Percentiles rank a stretch among this genome's conserved stretches.
Evolutionary conservation across 2,888 invertebrate genomes (phyloP).

Genomic region (Ophion ventricosus): DNA sequence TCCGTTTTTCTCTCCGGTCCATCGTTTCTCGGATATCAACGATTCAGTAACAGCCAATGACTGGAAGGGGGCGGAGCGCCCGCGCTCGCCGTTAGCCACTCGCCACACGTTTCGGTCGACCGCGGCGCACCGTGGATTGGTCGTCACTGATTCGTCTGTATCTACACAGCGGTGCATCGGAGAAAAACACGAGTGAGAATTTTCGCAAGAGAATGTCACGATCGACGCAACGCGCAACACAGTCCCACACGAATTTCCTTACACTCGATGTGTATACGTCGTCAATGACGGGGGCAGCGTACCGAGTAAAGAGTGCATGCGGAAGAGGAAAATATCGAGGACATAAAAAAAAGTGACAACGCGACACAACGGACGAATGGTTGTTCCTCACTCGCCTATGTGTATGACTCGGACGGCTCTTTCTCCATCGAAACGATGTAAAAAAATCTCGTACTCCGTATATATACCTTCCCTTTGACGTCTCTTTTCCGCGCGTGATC

Average conservation of each 20-base stretch:
- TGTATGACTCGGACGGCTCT: conserved; percentile 40
- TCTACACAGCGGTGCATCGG: background rate
- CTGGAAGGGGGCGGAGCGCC: background rate
- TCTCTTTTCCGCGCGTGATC: conserved; percentile 45
- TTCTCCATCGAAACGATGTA: conserved; percentile 38
- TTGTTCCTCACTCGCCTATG: conserved; percentile 26
- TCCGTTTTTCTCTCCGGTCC: background rate
- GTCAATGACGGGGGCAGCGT: background rate
- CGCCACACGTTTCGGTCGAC: background rate
- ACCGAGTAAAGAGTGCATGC: conserved; percentile 25
- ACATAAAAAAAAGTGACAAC: conserved; percentile 51
- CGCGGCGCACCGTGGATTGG: background rate
- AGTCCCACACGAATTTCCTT: background rate
- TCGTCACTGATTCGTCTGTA: background rate
- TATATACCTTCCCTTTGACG: conserved; percentile 36
- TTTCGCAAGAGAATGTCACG: background rate
- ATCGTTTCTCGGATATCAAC: background rate
- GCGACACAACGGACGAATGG: conserved; percentile 6
- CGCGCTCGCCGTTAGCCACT: background rate
- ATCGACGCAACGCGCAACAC: background rate
- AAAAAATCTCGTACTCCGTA: conserved; percentile 43
- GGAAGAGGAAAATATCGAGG: conserved; percentile 38
- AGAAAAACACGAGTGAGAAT: background rate
- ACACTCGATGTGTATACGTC: background rate
- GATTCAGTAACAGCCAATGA: background rate